Percentiles rank a stretch among this genome's conserved stretches.
Conservation (phyloP, 2,113 vertebrate genomes). For the Peromyscus polionotus region DNA sequence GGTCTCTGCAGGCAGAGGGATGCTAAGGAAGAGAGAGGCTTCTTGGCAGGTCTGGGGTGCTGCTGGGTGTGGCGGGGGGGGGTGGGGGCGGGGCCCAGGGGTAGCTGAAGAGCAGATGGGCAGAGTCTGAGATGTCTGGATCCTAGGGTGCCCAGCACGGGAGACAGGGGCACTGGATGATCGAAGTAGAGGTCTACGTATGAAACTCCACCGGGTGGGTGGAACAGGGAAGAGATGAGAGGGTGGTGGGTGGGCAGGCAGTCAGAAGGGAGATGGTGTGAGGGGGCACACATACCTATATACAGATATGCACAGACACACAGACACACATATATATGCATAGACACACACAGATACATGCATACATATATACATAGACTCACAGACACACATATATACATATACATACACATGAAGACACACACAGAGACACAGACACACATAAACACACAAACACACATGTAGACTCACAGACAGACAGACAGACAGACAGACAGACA, state of each 20-base stretch:
- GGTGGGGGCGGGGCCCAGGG: fast-evolving
- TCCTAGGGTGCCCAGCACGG: neutral
- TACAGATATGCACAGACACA: neutral
- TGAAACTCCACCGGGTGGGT: neutral
- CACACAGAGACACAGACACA: neutral
- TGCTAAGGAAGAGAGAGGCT: neutral
- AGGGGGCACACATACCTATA: neutral
- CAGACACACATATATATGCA: neutral
- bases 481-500: neutral
- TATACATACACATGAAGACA: neutral
- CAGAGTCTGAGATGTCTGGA: neutral
- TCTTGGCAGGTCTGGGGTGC: neutral
- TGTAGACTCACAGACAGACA: neutral
- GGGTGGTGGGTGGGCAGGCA: neutral
- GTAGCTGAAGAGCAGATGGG: neutral
- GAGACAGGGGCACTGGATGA: neutral
- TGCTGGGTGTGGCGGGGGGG: neutral
- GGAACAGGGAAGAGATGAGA: too few species aligned
- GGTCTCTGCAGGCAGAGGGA: neutral
- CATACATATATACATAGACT: neutral
- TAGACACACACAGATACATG: neutral
- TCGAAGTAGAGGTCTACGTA: neutral
- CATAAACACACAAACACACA: neutral
- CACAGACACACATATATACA: neutral
- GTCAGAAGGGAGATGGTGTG: neutral